These are phyloP conservation scores for Ctenosaura bakeri DNA, from an alignment of 2,797 vertebrate genomes.

Conservation along the genomic window DNA sequence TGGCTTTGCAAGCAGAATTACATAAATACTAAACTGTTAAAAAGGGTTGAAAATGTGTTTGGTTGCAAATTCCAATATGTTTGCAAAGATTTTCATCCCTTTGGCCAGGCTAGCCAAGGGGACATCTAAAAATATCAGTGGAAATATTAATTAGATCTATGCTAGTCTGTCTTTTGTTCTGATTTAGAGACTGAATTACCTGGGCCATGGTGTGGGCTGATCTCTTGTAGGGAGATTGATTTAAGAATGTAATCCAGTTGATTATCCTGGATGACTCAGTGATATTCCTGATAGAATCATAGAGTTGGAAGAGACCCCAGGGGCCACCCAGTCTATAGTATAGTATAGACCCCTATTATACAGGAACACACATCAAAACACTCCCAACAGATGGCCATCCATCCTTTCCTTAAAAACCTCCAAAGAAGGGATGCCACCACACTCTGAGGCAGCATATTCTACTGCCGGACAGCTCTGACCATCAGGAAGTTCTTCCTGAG, in stretches of 20 bases:
- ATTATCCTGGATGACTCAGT: background rate
- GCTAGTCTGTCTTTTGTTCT: background rate
- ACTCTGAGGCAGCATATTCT: too few species aligned
- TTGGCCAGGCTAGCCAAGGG: background rate
- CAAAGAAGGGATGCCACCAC: too few species aligned
- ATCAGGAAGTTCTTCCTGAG: too few species aligned
- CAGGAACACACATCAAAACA: too few species aligned
- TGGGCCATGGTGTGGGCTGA: background rate
- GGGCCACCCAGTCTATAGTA: too few species aligned
- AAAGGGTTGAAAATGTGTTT: background rate
- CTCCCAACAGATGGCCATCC: too few species aligned
- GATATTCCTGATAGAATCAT: too few species aligned
- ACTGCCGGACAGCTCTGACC: too few species aligned
- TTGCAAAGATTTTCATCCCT: background rate
- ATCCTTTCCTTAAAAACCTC: too few species aligned
- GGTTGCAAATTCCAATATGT: background rate
- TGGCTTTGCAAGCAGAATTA: background rate
- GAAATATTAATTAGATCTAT: background rate
- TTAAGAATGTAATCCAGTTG: background rate
- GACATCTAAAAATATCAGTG: background rate
- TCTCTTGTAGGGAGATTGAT: background rate
- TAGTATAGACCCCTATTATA: too few species aligned
- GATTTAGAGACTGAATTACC: background rate
- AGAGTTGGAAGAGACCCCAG: too few species aligned
- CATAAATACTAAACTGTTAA: background rate